phyloP scores from a whole-genome alignment of 2,797 vertebrate species.

The Sibirionetta formosa region DNA sequence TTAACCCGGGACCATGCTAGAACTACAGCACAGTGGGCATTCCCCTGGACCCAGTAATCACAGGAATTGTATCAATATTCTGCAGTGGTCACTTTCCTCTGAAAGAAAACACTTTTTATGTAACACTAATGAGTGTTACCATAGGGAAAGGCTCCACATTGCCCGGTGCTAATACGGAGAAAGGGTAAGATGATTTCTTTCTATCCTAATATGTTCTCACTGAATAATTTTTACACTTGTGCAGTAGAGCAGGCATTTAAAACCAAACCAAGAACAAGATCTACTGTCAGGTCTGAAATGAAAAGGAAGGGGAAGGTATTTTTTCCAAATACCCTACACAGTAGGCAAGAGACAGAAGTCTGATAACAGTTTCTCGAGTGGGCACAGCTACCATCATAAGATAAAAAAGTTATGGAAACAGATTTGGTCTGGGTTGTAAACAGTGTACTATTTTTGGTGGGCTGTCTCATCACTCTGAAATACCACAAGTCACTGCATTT shows the following conservation, averaged over 20 bases:
- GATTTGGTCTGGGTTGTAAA: neutral
- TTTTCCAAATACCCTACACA: neutral
- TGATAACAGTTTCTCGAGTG: neutral
- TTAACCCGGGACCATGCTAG: neutral
- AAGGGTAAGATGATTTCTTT: neutral
- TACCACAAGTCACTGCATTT: neutral
- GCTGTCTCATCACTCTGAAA: neutral
- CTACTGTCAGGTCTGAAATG: neutral
- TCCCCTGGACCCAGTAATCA: neutral
- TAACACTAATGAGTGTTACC: neutral
- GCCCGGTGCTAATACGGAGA: neutral
- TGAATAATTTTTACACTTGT: neutral
- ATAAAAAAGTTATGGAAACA: neutral
- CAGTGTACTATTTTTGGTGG: neutral
- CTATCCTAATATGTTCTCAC: neutral
- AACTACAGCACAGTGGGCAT: neutral
- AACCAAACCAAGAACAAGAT: neutral
- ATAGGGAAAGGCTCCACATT: neutral
- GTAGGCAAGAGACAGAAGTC: neutral
- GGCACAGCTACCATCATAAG: neutral
- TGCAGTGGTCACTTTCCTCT: neutral
- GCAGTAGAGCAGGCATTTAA: neutral
- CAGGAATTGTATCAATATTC: rapidly evolving
- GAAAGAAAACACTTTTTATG: neutral
- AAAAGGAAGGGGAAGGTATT: rapidly evolving